A percentile compares a stretch with the other conserved stretches of the same genome.
Conservation (phyloP, 2,888 invertebrate species). For the Prosopocoilus inquinatus region DNA sequence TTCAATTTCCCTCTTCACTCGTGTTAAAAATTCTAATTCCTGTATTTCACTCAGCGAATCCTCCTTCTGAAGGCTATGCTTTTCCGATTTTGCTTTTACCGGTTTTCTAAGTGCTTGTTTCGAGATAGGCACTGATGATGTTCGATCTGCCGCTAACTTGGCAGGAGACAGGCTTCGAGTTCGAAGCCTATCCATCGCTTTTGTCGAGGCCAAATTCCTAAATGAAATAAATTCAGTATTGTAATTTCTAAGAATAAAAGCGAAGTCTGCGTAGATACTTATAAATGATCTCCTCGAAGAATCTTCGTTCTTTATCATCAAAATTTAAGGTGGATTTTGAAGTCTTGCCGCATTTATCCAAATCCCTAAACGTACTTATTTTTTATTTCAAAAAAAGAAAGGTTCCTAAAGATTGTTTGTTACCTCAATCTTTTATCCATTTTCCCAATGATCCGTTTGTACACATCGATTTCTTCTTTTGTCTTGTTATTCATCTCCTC, state of each 20-base stretch:
- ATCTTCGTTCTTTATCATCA: no score
- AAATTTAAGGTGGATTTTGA: no score
- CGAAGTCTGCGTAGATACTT: no score
- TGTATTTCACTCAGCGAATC: neutral
- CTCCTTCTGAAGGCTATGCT: neutral
- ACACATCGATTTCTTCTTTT: neutral
- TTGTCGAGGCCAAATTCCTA: no score
- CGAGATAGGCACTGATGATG: no score
- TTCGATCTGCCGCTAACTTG: no score
- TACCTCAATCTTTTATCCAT: constrained; percentile 25
- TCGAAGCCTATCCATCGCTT: no score
- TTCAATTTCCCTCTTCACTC: constrained; percentile 14
- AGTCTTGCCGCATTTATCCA: no score
- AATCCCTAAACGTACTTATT: neutral
- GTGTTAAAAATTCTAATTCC: constrained; percentile 12
- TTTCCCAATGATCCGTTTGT: neutral
- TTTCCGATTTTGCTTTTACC: neutral
- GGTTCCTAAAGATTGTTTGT: neutral
- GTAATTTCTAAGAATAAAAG: no score
- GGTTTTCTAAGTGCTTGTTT: neutral
- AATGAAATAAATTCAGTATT: no score
- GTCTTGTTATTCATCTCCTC: neutral
- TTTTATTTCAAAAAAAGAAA: neutral
- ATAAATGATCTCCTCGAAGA: no score
- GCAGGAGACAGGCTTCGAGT: no score